These are phyloP conservation scores for Boloria selene DNA, from an alignment of 2,888 invertebrate species.

Conservation along the genomic window DNA sequence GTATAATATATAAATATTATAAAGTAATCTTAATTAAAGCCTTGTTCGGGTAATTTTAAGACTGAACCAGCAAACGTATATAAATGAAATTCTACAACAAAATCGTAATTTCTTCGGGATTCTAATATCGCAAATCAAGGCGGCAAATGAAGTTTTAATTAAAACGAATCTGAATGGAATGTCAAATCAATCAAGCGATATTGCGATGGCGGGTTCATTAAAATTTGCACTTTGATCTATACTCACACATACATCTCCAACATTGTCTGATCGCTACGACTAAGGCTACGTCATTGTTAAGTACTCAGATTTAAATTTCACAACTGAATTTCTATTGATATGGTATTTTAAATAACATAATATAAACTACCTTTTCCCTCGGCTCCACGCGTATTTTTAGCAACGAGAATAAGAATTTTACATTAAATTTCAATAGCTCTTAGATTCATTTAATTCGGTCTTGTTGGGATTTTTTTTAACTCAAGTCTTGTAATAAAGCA, in stretches of 20 bases:
- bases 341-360: too few relatives aligned
- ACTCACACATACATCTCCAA: conserved; percentile 11
- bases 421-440: too few relatives aligned
- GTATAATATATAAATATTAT: too few relatives aligned
- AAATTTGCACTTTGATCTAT: conserved; percentile 56
- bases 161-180: conserved; percentile 16
- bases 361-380: too few relatives aligned
- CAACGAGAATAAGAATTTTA: too few relatives aligned
- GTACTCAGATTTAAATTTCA: too few relatives aligned
- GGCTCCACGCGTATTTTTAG: too few relatives aligned
- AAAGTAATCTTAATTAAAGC: too few relatives aligned
- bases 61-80: not conserved
- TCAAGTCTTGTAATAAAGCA: too few relatives aligned
- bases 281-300: not conserved
- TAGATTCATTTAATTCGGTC: too few relatives aligned
- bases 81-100: not conserved
- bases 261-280: not conserved
- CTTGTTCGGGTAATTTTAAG: not conserved
- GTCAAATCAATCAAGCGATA: conserved; percentile 30
- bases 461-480: too few relatives aligned
- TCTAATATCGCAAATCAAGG: conserved; percentile 14
- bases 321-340: not conserved
- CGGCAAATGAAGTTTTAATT: conserved; percentile 18
- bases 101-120: not conserved
- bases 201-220: conserved; percentile 50